Evolutionary conservation across 2,888 invertebrate genomes (phyloP).

Genomic region (Chloroclysta siterata): DNA sequence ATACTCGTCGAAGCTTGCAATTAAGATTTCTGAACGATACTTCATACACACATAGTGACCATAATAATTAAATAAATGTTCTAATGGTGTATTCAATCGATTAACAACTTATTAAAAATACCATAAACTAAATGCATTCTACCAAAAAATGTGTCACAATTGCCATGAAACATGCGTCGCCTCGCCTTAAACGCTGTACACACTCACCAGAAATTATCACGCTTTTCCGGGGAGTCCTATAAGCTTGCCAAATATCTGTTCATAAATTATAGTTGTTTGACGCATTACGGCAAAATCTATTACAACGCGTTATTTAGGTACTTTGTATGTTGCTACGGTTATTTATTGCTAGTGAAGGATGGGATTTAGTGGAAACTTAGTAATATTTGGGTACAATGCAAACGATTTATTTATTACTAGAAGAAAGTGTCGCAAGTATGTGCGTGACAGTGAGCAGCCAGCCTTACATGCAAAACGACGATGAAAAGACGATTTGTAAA

Average conservation of each 20-base stretch:
- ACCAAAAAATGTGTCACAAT: constrained; percentile 34
- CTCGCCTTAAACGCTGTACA: constrained; percentile 54
- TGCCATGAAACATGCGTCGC: constrained; percentile 52
- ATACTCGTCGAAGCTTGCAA: too few relatives aligned
- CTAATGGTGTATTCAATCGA: not conserved
- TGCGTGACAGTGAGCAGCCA: too few relatives aligned
- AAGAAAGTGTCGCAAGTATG: too few relatives aligned
- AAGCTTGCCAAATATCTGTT: constrained; percentile 76
- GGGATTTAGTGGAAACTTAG: constrained; percentile 15
- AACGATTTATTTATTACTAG: too few relatives aligned
- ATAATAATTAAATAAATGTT: too few relatives aligned
- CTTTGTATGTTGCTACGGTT: constrained; percentile 46
- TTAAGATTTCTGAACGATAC: too few relatives aligned
- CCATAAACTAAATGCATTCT: constrained; percentile 7
- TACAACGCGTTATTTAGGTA: constrained; percentile 58
- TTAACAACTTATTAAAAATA: not conserved
- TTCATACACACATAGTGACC: too few relatives aligned
- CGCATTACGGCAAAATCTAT: constrained; percentile 80
- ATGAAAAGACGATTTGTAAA: too few relatives aligned
- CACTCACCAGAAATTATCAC: constrained; percentile 70
- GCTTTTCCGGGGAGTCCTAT: constrained; percentile 66
- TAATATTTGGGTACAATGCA: not conserved
- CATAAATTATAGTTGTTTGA: constrained; percentile 78
- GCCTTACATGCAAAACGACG: too few relatives aligned
- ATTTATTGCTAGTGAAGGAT: constrained; percentile 40